Evolutionary conservation across 2,888 invertebrate species (phyloP).

Genomic region (Neoaliturus tenellus): DNA sequence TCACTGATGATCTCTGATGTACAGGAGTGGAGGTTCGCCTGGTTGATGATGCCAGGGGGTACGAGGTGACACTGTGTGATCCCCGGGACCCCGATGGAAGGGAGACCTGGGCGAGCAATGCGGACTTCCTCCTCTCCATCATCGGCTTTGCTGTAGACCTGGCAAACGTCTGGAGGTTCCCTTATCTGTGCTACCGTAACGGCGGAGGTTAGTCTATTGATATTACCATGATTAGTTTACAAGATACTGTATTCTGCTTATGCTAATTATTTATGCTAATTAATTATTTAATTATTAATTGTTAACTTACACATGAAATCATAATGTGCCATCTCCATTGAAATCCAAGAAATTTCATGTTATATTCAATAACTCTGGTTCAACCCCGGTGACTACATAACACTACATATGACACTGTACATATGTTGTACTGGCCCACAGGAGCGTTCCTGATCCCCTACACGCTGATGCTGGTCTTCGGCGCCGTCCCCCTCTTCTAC

Average conservation of each 20-base stretch:
- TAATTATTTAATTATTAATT: too few species aligned
- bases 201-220: conserved; percentile 88
- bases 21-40: conserved; percentile 70
- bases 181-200: conserved; percentile 96
- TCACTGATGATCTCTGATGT: conserved; percentile 61
- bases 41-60: conserved; percentile 59
- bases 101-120: conserved; percentile 76
- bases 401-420: too few species aligned
- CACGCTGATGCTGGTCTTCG: conserved; percentile 84
- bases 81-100: background rate
- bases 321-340: too few species aligned
- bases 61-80: conserved; percentile 53
- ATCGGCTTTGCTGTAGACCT: conserved; percentile 98
- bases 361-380: too few species aligned
- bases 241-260: too few species aligned
- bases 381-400: too few species aligned
- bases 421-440: too few species aligned
- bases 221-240: too few species aligned
- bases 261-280: too few species aligned
- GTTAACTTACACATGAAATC: too few species aligned
- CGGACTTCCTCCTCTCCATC: conserved; percentile 96
- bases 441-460: conserved; percentile 88
- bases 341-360: too few species aligned
- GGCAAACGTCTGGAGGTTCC: conserved; percentile 98
- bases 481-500: conserved; percentile 86